Evolutionary conservation across 2,888 invertebrate genomes (phyloP), one percentile per base, ranked within the genome.

Genomic region (Chymomyza procnemis): DNA sequence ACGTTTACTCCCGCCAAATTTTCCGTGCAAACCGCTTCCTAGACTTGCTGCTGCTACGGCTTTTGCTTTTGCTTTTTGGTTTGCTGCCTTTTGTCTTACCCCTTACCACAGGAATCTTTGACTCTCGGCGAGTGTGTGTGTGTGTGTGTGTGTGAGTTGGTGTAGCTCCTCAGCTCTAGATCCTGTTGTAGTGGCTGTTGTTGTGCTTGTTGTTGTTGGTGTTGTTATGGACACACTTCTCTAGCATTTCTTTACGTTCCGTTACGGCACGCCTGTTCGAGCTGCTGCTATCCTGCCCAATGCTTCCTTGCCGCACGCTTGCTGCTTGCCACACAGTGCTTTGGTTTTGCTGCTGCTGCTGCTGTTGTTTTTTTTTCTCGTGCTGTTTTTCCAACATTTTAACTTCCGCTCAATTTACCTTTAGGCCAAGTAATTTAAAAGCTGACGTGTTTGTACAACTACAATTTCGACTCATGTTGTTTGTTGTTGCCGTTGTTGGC

Each of bases 371-470:
- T 71, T 73, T 73, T 78, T 82, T 76, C 82, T 75, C 76, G 69
- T 82, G 71, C 83, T 84, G 82, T 79, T 82, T 85, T 87, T 87
- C 80, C 85, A 79, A 87, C 83, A 88, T 84, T 88, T 88, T 87
- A 88, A 87, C 88, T 86, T 87, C 88, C 84, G 88, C 88, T 88
- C 86, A 87, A 88, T 88, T 88, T 85, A 87, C 88, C 85, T 85
- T 87, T 88, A 84, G 88, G 86, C 85, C 88, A 88, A 87, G 86
- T 84, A 89, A 88, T 89, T 88, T 89, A 88, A 88, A 88, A 88
- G 88, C 85, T 85, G 86, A 87, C 86, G 89, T 88, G 88, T 85
- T 88, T 89, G 79, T 88, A 82, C 79, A 82, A 85, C 88, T 88
- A 87, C 87, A 88, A 85, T 87, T 87, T 87, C 77, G 87, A 74